Evolutionary conservation across 2,888 invertebrate genomes (phyloP).

Genomic region (Schizotus pectinicornis): DNA sequence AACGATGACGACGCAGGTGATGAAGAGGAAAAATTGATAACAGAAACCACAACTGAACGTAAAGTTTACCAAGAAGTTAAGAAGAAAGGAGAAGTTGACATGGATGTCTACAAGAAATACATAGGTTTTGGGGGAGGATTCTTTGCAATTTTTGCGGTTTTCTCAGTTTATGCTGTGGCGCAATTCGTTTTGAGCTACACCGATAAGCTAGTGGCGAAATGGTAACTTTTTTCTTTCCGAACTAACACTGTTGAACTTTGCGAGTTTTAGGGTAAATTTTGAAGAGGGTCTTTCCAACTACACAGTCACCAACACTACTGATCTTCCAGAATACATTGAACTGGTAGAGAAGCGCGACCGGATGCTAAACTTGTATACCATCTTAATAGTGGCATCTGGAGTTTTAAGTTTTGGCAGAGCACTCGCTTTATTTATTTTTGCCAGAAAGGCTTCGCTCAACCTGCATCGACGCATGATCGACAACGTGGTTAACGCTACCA

Average conservation of each 20-base stretch:
- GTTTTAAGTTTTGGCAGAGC: slow-evolving; percentile 41
- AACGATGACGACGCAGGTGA: slow-evolving; percentile 67
- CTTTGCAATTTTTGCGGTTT: slow-evolving; percentile 36
- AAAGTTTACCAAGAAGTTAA: slow-evolving; percentile 46
- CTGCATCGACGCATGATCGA: slow-evolving; percentile 45
- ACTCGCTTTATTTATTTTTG: slow-evolving; percentile 38
- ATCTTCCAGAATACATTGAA: slow-evolving; percentile 3
- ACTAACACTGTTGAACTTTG: not conserved
- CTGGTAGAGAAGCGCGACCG: slow-evolving; percentile 9
- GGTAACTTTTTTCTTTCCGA: slow-evolving; percentile 36
- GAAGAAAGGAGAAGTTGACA: slow-evolving; percentile 44
- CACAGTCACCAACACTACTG: slow-evolving; percentile 12
- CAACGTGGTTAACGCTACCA: slow-evolving; percentile 40
- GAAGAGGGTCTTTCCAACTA: slow-evolving; percentile 32
- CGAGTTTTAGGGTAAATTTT: slow-evolving; percentile 38
- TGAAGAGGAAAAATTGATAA: slow-evolving; percentile 28
- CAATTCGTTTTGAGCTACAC: slow-evolving; percentile 41
- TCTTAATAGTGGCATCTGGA: slow-evolving; percentile 39
- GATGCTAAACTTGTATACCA: slow-evolving; percentile 41
- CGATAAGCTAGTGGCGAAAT: slow-evolving; percentile 43
- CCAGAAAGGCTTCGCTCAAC: slow-evolving; percentile 41
- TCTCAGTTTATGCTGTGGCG: slow-evolving; percentile 36
- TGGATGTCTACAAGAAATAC: slow-evolving; percentile 44
- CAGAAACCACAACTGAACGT: slow-evolving; percentile 14
- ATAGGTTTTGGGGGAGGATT: slow-evolving; percentile 46